Conservation (phyloP, 1,140 invertebrate genomes). For the Eurosta solidaginis region DNA sequence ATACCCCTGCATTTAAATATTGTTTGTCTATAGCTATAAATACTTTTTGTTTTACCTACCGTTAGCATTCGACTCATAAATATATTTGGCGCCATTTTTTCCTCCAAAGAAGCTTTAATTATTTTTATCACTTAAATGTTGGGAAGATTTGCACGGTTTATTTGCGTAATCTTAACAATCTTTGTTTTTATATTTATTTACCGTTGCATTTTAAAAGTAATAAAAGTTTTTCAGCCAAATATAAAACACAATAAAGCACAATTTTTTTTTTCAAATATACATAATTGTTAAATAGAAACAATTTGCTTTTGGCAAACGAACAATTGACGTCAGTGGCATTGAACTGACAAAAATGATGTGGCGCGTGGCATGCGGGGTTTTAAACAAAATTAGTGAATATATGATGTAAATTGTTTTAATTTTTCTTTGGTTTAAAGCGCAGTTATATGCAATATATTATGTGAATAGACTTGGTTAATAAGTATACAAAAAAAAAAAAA, state of each 20-base stretch:
- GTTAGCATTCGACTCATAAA: background rate
- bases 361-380: constrained; percentile 9
- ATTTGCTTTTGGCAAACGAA: constrained; percentile 16
- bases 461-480: no score
- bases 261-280: background rate
- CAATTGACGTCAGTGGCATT: constrained; percentile 26
- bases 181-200: no score
- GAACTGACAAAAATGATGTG: background rate
- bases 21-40: background rate
- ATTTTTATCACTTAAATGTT: no score
- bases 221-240: no score
- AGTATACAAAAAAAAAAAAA: no score
- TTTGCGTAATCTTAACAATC: no score
- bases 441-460: no score
- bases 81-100: background rate
- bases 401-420: background rate
- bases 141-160: no score
- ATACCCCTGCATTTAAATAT: background rate
- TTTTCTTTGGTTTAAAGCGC: background rate
- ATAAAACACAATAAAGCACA: background rate
- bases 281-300: background rate
- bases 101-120: no score
- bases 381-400: background rate
- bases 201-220: no score
- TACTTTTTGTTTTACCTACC: background rate